Base-by-base conservation (phyloP, 2,113 vertebrate species). In the Hydrolagus affinis region DNA sequence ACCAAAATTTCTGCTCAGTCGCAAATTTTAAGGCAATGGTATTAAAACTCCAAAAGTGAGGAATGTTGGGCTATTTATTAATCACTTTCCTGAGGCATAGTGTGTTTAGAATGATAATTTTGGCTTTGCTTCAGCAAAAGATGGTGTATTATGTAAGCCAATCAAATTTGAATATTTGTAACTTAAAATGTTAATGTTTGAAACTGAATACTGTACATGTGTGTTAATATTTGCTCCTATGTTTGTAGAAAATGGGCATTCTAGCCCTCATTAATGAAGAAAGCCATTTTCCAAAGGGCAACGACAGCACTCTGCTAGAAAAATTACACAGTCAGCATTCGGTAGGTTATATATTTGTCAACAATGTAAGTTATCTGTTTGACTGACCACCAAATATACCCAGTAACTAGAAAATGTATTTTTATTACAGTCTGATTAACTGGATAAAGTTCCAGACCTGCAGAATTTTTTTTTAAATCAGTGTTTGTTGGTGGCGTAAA, bases 281-380 rank as follows among this genome's bases (percentile, higher is more conserved):
- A 90, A 98, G 97, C 87, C 97, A 98, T 91, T 99, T 99, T 89
- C 98, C 98, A 68, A 97, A 97, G 90, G 98, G 96, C 86, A 98
- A 97, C 3, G 97, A 99, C 86, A 92, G 89, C 86, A 99, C 97
- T 2, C 91, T 99, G 69, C 88, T 99, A 92, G 96, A 95, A 90
- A 99, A 99, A 85, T 87, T 99, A 71, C 98, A 99, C 88, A 92
- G 88, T 66, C 97, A 99, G 64, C 98, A 99, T 86, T 93, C 95
- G 0, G 98, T 99, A 94, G 6, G 95, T 91, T 7, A 68, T 73
- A 21, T 30, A 17, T 19, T 30, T 44, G 44, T 44, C 44, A 44
- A 11, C 32, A 11, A 11, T 9, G 70, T 6, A 19, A 72, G 59
- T 23, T 25, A 57, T 28, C 14, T 19, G 15, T 83, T 62, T 86